Evolutionary conservation across 2,113 vertebrate genomes (phyloP).

Genomic region (Galbula dea): DNA sequence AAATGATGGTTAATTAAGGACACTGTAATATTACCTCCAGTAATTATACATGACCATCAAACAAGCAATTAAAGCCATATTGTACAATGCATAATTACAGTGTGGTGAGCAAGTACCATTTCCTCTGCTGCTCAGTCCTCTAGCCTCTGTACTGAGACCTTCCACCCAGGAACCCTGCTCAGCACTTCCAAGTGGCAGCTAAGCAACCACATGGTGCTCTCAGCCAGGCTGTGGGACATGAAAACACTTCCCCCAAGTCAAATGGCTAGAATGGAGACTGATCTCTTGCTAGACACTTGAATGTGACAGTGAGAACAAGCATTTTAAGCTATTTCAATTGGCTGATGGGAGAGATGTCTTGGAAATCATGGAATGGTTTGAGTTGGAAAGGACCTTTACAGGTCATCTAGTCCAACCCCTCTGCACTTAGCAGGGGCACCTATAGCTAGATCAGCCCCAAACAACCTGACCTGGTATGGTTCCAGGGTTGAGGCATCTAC

Average conservation of each 20-base stretch:
- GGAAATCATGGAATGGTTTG: too few relatives aligned
- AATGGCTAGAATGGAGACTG: not conserved
- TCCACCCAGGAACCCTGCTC: not conserved
- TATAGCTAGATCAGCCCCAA: too few relatives aligned
- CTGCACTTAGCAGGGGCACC: too few relatives aligned
- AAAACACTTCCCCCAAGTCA: not conserved
- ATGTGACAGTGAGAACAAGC: not conserved
- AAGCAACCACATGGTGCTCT: not conserved
- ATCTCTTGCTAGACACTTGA: not conserved
- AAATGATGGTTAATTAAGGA: conserved; percentile 26
- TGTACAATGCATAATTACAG: not conserved
- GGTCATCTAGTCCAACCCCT: too few relatives aligned
- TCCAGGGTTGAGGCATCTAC: too few relatives aligned
- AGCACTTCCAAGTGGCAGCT: not conserved
- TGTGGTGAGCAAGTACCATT: not conserved
- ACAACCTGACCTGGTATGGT: too few relatives aligned
- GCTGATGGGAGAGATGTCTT: not conserved
- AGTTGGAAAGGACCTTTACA: too few relatives aligned
- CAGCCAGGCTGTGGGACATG: not conserved
- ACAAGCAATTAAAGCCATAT: not conserved
- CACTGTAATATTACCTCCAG: not conserved
- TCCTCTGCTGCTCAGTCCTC: not conserved
- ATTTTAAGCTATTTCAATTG: not conserved
- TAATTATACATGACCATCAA: not conserved
- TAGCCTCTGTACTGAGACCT: not conserved